phyloP scores from a whole-genome alignment of 2,797 vertebrate species.

The Sarcophilus harrisii region DNA sequence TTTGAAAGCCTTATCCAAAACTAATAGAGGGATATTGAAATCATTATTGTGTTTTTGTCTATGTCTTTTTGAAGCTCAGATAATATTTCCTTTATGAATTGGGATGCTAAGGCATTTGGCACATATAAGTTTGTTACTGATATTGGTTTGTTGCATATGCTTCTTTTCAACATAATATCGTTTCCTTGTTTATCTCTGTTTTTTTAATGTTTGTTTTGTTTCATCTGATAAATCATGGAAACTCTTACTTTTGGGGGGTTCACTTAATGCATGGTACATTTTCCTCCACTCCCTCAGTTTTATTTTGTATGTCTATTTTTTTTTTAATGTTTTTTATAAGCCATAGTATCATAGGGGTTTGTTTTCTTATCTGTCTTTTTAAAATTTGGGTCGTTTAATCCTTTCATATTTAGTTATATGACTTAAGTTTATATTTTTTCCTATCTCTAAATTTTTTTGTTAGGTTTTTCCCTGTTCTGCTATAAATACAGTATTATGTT shows the following conservation, averaged over 20 bases:
- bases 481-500: neutral
- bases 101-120: neutral
- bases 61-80: neutral
- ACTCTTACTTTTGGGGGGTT: neutral
- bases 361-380: neutral
- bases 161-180: neutral
- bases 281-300: neutral
- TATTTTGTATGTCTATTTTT: neutral
- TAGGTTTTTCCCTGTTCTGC: neutral
- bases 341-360: neutral
- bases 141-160: neutral
- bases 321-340: neutral
- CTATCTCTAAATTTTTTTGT: neutral
- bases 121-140: neutral
- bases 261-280: neutral
- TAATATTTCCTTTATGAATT: neutral
- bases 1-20: neutral
- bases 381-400: neutral
- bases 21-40: neutral
- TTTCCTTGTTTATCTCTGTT: neutral
- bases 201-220: neutral
- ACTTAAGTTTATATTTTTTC: neutral
- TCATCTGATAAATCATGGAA: neutral
- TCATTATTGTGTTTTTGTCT: neutral
- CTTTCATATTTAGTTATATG: no score